Base-by-base conservation (phyloP, 2,797 vertebrate genomes). In the Natrix natrix region DNA sequence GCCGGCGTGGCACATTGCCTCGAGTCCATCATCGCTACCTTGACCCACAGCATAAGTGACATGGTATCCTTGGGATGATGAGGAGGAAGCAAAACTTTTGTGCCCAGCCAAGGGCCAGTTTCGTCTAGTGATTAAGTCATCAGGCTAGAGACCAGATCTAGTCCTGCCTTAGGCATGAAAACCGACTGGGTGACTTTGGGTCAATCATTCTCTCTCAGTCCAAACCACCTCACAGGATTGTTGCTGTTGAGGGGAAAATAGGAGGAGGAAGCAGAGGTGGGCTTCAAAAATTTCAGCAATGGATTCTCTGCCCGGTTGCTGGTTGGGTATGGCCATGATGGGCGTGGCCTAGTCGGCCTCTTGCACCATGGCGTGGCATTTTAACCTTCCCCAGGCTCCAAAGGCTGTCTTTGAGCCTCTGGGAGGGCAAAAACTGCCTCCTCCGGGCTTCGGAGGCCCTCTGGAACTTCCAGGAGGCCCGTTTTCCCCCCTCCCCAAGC, bases 21-120 rank as follows among this genome's bases (percentile, higher is more conserved):
- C 95, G 96, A 78, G 96, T 97, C 54, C 96, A 97, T 88, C 97
- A 97, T 95, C 96, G 94, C 26, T 97, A 94, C 90, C 93, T 97
- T 74, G 95, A 96, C 55, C 90, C 92, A 32, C 92, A 93, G 12
- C 94, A 96, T 63, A 96, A 97, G 89, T 96, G 94, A 97, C 14
- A 4, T 13, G 55, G 1, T 4, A 22, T 20, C 24, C 10, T 56
- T 26, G 8, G 0, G 7, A 5, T 26, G 26, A 48, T 20, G 26
- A 48, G 43, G 52, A 66, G n/a, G 55, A 48, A 88, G n/a, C 14
- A 86, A 37, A n/a, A 14, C 66, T 22, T 56, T 12, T 63, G 1
- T 89, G 66, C 17, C 63, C 11, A 56, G 32, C 10, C n/a, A 48
- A 88, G 8, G 8, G 7, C 32, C 32, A 37, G 16, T 74, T 37